Evolutionary conservation across 2,113 vertebrate genomes (phyloP).

Genomic region (Daboia siamensis): DNA sequence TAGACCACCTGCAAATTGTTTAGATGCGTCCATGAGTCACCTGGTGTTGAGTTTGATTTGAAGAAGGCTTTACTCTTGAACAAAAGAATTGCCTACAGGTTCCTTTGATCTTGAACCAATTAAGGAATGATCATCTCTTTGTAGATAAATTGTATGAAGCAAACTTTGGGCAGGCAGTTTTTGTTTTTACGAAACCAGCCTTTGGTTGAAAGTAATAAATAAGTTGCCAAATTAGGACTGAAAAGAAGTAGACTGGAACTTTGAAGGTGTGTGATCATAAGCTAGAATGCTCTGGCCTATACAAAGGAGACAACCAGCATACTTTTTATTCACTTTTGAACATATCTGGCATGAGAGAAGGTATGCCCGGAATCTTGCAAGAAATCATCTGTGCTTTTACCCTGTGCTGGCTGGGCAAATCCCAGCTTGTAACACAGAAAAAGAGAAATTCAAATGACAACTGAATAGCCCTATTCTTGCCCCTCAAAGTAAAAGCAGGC

Average conservation of each 20-base stretch:
- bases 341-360: conserved; percentile 17
- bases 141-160: conserved; percentile 3
- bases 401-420: background rate
- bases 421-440: conserved; percentile 1
- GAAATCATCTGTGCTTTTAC: background rate
- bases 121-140: background rate
- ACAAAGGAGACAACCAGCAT: background rate
- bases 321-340: background rate
- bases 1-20: background rate
- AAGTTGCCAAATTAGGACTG: background rate
- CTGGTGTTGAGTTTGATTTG: background rate
- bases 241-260: background rate
- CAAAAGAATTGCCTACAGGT: background rate
- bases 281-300: background rate
- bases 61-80: background rate
- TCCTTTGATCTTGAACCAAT: background rate
- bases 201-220: background rate
- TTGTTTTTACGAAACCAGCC: background rate
- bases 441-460: conserved; percentile 9
- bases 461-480: background rate
- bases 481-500: background rate
- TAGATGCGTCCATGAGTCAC: background rate
- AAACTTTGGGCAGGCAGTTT: background rate
- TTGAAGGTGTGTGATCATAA: background rate
- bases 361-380: background rate